Percentiles rank a stretch among this genome's conserved stretches.
Evolutionary conservation across 2,797 vertebrate species (phyloP).

Genomic region (Setipinna tenuifilis): DNA sequence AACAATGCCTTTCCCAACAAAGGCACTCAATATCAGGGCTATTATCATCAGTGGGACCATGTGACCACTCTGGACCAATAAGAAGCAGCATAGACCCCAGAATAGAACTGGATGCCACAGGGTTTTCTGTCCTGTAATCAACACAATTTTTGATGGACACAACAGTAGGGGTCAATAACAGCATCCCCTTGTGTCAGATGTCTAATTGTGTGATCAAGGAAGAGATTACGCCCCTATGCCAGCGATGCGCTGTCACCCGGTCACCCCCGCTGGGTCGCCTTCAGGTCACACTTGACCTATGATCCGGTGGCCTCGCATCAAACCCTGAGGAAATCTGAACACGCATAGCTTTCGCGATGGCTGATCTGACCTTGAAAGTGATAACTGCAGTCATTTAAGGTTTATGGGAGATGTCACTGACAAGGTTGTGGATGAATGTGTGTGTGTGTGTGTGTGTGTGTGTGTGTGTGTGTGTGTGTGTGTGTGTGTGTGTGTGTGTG

Average conservation of each 20-base stretch:
- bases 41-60: not conserved
- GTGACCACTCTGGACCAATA: not conserved
- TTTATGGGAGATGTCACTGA: not conserved
- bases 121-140: not conserved
- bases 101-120: not conserved
- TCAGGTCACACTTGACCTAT: constrained; percentile 38
- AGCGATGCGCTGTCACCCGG: not conserved
- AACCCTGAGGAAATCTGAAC: constrained; percentile 1
- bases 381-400: not conserved
- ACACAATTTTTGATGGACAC: not conserved
- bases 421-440: not conserved
- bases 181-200: not conserved
- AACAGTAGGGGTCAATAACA: not conserved
- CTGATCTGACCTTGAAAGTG: constrained; percentile 37
- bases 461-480: not conserved
- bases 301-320: not conserved
- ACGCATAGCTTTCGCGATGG: constrained; percentile 5
- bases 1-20: not conserved
- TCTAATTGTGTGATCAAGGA: not conserved
- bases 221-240: not conserved
- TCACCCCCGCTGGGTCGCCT: not conserved
- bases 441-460: not conserved
- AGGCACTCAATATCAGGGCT: not conserved
- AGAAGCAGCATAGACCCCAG: not conserved
- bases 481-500: not conserved